phyloP scores from a whole-genome alignment of 2,113 vertebrate species.

The Oncorhynchus kisutch region DNA sequence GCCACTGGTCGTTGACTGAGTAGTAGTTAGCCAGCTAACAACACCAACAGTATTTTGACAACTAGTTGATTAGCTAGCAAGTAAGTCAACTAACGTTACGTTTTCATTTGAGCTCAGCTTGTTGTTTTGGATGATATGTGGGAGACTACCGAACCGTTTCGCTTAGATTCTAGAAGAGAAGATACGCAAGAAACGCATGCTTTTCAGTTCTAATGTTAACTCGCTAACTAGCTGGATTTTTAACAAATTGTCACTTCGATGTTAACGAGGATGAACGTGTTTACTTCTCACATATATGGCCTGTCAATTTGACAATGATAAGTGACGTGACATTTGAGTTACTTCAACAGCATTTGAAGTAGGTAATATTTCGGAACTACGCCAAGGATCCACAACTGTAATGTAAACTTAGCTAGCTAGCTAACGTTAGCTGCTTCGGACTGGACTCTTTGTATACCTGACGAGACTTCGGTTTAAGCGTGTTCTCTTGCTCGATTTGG shows the following conservation, averaged over 20 bases:
- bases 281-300: not conserved
- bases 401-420: no score
- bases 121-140: not conserved
- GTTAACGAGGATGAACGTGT: not conserved
- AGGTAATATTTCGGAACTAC: not conserved
- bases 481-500: no score
- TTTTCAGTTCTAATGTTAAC: not conserved
- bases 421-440: not conserved
- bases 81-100: not conserved
- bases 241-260: not conserved
- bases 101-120: not conserved
- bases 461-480: no score
- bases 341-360: not conserved
- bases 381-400: not conserved
- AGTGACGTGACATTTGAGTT: not conserved
- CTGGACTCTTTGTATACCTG: not conserved
- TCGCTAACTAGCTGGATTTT: not conserved
- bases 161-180: not conserved
- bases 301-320: not conserved
- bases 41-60: not conserved
- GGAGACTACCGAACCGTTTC: not conserved
- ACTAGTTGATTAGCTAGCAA: slow-evolving; percentile 4
- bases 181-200: not conserved
- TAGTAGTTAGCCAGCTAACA: slow-evolving; percentile 24
- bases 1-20: not conserved